Conservation (phyloP, 2,113 vertebrate genomes). For the Sialia sialis region DNA sequence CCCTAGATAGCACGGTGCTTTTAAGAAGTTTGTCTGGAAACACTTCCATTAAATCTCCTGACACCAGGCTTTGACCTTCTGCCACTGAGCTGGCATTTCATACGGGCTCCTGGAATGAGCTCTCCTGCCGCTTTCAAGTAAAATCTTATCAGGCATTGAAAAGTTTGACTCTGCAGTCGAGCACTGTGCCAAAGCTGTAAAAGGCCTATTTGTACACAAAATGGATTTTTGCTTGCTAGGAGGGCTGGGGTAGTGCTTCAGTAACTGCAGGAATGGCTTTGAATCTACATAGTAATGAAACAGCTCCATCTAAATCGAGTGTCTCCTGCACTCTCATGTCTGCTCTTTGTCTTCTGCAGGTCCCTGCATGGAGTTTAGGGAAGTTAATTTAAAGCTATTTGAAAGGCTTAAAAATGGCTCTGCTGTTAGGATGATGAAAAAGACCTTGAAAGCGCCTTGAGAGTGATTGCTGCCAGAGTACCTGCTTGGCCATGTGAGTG, state of each 20-base stretch:
- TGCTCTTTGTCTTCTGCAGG: not conserved
- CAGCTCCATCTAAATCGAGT: not conserved
- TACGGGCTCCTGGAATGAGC: not conserved
- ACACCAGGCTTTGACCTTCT: not conserved
- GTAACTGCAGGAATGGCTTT: not conserved
- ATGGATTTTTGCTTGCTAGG: not conserved
- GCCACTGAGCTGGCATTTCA: conserved; percentile 4
- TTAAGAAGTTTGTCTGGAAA: conserved; percentile 15
- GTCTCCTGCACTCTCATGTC: not conserved
- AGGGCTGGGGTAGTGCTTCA: not conserved
- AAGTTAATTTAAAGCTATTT: not conserved
- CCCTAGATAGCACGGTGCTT: not conserved
- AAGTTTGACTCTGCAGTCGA: not conserved
- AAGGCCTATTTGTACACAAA: not conserved
- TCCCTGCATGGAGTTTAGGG: not conserved
- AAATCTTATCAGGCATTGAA: not conserved
- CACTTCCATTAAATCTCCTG: not conserved
- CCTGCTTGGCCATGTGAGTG: not conserved
- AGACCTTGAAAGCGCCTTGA: not conserved
- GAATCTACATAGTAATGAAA: not conserved
- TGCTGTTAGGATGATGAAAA: not conserved
- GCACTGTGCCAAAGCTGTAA: conserved; percentile 7
- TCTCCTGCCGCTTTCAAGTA: conserved; percentile 13
- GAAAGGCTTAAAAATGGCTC: not conserved
- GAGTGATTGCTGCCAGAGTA: not conserved